A percentile compares a stretch with the other conserved stretches of the same genome.
These are phyloP conservation scores for Megaustenia siamemsis DNA, from an alignment of 2,888 invertebrate genomes.

Conservation along the genomic window DNA sequence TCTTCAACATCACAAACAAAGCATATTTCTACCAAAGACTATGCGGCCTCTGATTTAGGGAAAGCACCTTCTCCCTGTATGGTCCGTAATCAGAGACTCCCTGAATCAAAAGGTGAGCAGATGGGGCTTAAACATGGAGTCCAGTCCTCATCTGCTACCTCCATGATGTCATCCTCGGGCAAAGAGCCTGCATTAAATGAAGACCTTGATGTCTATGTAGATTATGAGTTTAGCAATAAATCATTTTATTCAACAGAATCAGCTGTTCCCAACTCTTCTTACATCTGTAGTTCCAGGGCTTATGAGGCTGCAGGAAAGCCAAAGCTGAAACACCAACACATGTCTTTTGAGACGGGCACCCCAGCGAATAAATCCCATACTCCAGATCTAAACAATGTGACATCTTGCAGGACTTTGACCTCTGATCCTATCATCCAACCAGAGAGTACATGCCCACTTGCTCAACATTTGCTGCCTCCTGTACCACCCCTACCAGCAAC, in stretches of 20 bases:
- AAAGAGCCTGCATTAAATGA: not conserved
- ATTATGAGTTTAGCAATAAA: conserved; percentile 26
- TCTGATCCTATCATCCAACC: not conserved
- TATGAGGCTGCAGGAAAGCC: not conserved
- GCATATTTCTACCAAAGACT: conserved; percentile 49
- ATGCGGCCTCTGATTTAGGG: conserved; percentile 61
- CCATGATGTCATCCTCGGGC: not conserved
- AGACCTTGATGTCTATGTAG: conserved; percentile 39
- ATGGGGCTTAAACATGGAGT: not conserved
- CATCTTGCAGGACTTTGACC: too few species aligned
- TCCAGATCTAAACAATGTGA: too few species aligned
- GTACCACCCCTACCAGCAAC: not conserved
- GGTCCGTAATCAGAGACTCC: not conserved
- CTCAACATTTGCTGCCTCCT: not conserved
- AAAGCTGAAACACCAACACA: not conserved
- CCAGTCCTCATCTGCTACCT: not conserved
- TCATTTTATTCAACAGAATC: not conserved
- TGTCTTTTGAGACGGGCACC: not conserved
- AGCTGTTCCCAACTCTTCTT: not conserved
- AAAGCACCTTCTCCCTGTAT: not conserved
- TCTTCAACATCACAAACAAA: conserved; percentile 4
- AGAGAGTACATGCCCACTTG: not conserved
- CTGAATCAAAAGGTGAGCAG: not conserved
- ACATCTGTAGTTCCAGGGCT: not conserved
- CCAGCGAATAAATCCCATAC: not conserved